Evolutionary conservation across 2,888 invertebrate species (phyloP).

Genomic region (Lithophane leautieri): DNA sequence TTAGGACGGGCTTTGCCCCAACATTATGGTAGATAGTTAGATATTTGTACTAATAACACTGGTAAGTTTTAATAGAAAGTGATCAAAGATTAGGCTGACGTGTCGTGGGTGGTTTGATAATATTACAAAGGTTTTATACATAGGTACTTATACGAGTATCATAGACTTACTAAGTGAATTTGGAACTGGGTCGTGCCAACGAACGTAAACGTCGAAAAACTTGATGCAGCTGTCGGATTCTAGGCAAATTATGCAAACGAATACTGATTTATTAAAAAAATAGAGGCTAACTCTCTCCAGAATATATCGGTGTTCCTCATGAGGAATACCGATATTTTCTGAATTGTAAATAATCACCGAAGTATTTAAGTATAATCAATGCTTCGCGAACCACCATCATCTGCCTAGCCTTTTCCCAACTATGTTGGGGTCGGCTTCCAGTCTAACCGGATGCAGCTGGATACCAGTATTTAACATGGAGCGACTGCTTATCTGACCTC

Average conservation of each 20-base stretch:
- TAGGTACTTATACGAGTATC: no score
- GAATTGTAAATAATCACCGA: not conserved
- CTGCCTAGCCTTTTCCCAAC: no score
- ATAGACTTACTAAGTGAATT: not conserved
- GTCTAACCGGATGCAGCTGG: no score
- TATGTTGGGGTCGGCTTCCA: no score
- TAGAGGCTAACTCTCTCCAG: not conserved
- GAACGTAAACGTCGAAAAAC: not conserved
- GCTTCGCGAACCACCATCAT: no score
- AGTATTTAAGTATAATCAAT: conserved; percentile 91
- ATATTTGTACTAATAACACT: conserved; percentile 44
- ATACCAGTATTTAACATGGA: no score
- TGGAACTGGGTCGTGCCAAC: conserved; percentile 1
- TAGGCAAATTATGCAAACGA: not conserved
- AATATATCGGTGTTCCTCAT: not conserved
- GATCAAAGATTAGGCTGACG: conserved; percentile 21
- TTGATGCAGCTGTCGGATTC: not conserved
- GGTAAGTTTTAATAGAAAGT: conserved; percentile 17
- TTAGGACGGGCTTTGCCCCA: conserved; percentile 54
- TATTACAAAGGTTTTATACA: not conserved
- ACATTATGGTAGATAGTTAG: conserved; percentile 44
- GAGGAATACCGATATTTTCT: no score
- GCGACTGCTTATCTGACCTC: no score
- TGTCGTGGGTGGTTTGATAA: conserved; percentile 2
- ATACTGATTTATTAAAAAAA: not conserved